A percentile compares a stretch with the other conserved stretches of the same genome.
phyloP scores from a whole-genome alignment of 1,140 invertebrate species.

The Callitettix versicolor region DNA sequence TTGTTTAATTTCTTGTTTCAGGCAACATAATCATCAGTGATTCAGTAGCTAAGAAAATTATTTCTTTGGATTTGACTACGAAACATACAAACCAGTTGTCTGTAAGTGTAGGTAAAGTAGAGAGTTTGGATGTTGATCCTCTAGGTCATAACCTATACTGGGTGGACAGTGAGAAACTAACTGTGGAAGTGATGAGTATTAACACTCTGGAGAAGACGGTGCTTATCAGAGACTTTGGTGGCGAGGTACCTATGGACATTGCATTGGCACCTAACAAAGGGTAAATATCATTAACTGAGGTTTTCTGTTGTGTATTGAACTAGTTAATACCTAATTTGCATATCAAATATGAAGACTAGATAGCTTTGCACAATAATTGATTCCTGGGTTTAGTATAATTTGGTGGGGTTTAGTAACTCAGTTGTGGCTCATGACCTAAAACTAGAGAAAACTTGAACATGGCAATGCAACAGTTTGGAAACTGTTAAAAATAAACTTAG shows the following conservation, averaged over 20 bases:
- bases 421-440: too few species aligned
- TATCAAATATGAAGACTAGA: too few species aligned
- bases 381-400: too few species aligned
- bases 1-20: too few species aligned
- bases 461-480: too few species aligned
- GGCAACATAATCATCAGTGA: slow-evolving; percentile 4
- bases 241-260: slow-evolving; percentile 46
- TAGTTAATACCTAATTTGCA: too few species aligned
- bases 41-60: not conserved
- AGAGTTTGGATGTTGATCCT: slow-evolving; percentile 54
- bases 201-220: slow-evolving; percentile 40
- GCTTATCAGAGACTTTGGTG: slow-evolving; percentile 39
- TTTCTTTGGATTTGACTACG: not conserved
- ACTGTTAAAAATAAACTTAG: too few species aligned
- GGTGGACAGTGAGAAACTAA: slow-evolving; percentile 41
- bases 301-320: too few species aligned
- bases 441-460: too few species aligned
- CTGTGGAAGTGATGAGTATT: slow-evolving; percentile 47
- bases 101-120: slow-evolving; percentile 40
- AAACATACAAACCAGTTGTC: slow-evolving; percentile 26
- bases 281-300: too few species aligned
- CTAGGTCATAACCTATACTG: slow-evolving; percentile 55
- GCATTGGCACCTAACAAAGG: slow-evolving; percentile 50
- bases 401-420: too few species aligned
- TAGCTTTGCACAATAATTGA: too few species aligned